Percentiles rank a stretch among this genome's conserved stretches.
phyloP scores from a whole-genome alignment of 2,797 vertebrate species.

The Xenopus petersii region DNA sequence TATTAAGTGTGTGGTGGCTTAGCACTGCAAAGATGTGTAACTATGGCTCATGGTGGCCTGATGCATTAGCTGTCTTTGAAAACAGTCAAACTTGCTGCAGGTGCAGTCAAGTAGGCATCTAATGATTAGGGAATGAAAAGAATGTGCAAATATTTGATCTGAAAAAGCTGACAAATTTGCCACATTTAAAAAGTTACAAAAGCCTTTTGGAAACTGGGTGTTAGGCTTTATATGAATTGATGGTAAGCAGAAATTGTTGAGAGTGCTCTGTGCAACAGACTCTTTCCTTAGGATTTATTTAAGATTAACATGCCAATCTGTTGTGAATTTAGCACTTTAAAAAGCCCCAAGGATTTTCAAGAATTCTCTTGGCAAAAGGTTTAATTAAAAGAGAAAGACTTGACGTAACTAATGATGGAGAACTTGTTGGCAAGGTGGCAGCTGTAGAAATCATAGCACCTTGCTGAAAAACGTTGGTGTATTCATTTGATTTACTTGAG shows the following conservation, averaged over 20 bases:
- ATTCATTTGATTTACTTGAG: constrained; percentile 43
- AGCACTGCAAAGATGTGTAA: constrained; percentile 28
- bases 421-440: constrained; percentile 54
- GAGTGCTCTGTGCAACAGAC: constrained; percentile 60
- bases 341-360: constrained; percentile 61
- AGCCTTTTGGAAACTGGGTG: not conserved
- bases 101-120: constrained; percentile 34
- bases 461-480: constrained; percentile 48
- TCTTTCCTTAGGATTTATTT: constrained; percentile 61
- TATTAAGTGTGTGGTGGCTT: constrained; percentile 39
- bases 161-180: constrained; percentile 33
- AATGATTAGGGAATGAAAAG: constrained; percentile 37
- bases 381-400: constrained; percentile 56
- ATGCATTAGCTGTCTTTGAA: constrained; percentile 22
- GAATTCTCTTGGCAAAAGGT: constrained; percentile 65
- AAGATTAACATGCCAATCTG: constrained; percentile 63
- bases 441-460: constrained; percentile 54
- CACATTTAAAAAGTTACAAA: not conserved
- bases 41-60: constrained; percentile 37
- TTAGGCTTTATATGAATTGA: constrained; percentile 51
- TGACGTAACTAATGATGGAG: constrained; percentile 66
- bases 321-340: constrained; percentile 65
- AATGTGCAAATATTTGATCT: constrained; percentile 50
- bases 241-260: constrained; percentile 54
- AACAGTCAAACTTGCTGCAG: constrained; percentile 13